A percentile compares a stretch with the other conserved stretches of the same genome.
Evolutionary conservation across 2,888 invertebrate species (phyloP).

Genomic region (Eupithecia centaureata): DNA sequence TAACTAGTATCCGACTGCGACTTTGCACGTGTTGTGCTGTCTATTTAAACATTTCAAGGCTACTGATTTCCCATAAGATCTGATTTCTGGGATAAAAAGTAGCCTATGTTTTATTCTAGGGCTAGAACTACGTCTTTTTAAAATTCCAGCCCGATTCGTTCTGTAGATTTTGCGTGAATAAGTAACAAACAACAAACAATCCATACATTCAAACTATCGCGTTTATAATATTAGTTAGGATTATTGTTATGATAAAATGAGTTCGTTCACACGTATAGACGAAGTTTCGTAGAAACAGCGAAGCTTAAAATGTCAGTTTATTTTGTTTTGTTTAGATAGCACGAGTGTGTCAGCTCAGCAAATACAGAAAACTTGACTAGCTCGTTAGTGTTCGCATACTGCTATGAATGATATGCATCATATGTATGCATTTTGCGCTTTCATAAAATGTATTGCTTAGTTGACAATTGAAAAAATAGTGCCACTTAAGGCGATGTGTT

Average conservation of each 20-base stretch:
- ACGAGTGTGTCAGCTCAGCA: conserved; percentile 33
- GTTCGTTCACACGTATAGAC: background rate
- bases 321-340: conserved; percentile 7
- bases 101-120: too few species aligned
- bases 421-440: conserved; percentile 22
- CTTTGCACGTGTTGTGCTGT: too few species aligned
- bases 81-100: too few species aligned
- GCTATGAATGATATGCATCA: conserved; percentile 36
- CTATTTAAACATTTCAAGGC: too few species aligned
- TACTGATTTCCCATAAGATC: too few species aligned
- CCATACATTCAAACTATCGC: too few species aligned
- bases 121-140: too few species aligned
- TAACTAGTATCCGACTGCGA: too few species aligned
- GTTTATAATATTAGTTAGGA: too few species aligned
- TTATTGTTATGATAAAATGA: background rate
- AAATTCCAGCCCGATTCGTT: too few species aligned
- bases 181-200: too few species aligned
- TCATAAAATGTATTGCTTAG: conserved; percentile 15
- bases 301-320: background rate
- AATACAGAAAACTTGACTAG: conserved; percentile 47
- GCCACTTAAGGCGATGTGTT: background rate
- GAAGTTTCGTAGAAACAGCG: background rate
- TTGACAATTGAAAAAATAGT: conserved; percentile 3
- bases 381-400: conserved; percentile 52
- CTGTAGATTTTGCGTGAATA: too few species aligned